A percentile compares a stretch with the other conserved stretches of the same genome.
Evolutionary conservation across 2,888 invertebrate species (phyloP).

Genomic region (Thera britannica): DNA sequence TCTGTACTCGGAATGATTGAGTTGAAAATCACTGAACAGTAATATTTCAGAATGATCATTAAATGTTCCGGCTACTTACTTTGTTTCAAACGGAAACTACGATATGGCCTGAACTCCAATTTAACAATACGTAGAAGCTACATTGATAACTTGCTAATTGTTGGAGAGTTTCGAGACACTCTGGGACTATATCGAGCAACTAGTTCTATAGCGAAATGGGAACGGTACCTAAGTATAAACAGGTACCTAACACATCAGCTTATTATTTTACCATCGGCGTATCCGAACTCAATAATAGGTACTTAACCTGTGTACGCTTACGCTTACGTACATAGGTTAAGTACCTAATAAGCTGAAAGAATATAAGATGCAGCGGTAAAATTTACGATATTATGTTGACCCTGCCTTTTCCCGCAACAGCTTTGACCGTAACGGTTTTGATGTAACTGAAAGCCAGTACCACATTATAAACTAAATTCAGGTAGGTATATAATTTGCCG

Average conservation of each 20-base stretch:
- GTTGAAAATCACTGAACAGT: conserved; percentile 7
- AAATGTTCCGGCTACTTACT: conserved; percentile 11
- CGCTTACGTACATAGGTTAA: no score
- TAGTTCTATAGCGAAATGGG: background rate
- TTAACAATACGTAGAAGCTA: conserved; percentile 21
- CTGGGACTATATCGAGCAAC: conserved; percentile 1
- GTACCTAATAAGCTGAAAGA: no score
- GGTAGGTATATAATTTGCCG: background rate
- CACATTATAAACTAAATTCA: conserved; percentile 1
- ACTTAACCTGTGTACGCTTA: no score
- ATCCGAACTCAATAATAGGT: no score
- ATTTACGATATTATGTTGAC: background rate
- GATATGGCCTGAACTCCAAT: conserved; percentile 28
- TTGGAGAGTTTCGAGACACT: conserved; percentile 8
- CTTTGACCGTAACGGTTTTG: background rate
- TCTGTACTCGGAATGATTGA: conserved; percentile 10
- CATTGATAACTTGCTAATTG: conserved; percentile 23
- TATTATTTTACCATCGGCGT: no score
- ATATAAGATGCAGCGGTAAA: background rate
- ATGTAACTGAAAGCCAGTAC: background rate
- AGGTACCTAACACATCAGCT: no score
- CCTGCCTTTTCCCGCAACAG: background rate
- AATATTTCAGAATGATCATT: conserved; percentile 7
- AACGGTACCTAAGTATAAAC: background rate
- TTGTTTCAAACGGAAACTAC: conserved; percentile 23